These are phyloP conservation scores for Heliconius hewitsoni DNA, from an alignment of 1,140 invertebrate genomes.

Conservation along the genomic window DNA sequence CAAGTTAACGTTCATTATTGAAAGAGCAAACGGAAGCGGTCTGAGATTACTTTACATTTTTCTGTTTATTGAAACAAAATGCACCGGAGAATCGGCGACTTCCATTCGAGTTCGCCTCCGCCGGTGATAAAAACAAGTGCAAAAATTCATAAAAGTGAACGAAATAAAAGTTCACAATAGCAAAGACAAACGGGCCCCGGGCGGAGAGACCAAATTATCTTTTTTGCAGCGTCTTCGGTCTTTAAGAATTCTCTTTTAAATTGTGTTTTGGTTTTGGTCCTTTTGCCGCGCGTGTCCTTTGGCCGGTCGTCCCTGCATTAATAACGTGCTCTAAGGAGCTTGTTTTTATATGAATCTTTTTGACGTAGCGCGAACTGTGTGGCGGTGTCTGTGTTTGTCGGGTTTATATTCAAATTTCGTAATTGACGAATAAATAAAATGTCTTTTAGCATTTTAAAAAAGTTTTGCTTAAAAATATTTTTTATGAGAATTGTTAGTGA, in stretches of 20 bases:
- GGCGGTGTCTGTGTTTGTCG: constrained; percentile 30
- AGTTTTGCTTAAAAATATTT: neutral
- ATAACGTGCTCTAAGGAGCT: constrained; percentile 60
- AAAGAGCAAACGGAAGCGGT: constrained; percentile 20
- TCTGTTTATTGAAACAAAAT: constrained; percentile 51
- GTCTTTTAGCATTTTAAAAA: neutral
- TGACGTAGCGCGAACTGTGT: constrained; percentile 8
- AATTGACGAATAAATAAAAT: constrained; percentile 21
- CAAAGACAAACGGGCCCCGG: constrained; percentile 73
- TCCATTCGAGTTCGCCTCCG: constrained; percentile 57
- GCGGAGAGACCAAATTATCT: constrained; percentile 70
- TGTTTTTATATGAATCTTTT: constrained; percentile 47
- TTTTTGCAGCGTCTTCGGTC: constrained; percentile 71
- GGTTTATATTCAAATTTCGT: constrained; percentile 23
- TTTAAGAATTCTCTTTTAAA: constrained; percentile 80
- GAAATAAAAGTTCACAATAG: constrained; percentile 77
- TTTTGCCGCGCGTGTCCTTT: constrained; percentile 70
- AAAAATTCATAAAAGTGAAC: constrained; percentile 75
- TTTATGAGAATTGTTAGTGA: neutral
- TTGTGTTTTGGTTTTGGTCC: constrained; percentile 73
- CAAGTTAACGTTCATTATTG: constrained; percentile 17
- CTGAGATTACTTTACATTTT: constrained; percentile 18
- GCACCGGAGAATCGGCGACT: constrained; percentile 47
- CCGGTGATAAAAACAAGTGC: constrained; percentile 74
- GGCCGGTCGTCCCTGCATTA: constrained; percentile 64